Percentiles rank a stretch among this genome's conserved stretches.
phyloP scores from a whole-genome alignment of 2,888 invertebrate genomes.

The Oscheius sp. region DNA sequence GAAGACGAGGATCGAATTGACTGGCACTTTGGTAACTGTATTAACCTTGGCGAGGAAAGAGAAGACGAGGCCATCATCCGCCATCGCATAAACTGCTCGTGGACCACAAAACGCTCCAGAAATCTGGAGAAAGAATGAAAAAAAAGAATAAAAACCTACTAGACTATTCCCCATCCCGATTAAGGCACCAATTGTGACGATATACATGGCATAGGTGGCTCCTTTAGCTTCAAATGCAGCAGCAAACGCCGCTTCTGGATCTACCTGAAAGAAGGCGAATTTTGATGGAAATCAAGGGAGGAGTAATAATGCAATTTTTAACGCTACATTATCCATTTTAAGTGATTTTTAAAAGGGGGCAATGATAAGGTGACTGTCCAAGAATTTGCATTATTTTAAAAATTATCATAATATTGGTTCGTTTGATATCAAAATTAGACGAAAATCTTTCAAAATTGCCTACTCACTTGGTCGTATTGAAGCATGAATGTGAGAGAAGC shows the following conservation, averaged over 20 bases:
- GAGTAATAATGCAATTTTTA: too few species aligned
- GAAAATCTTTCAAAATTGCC: not conserved
- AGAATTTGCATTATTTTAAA: too few species aligned
- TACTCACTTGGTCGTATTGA: conserved; percentile 45
- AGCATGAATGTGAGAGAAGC: conserved; percentile 50
- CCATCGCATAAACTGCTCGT: conserved; percentile 53
- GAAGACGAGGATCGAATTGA: conserved; percentile 50
- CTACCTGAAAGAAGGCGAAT: conserved; percentile 31
- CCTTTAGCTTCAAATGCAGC: conserved; percentile 41
- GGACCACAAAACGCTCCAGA: conserved; percentile 47
- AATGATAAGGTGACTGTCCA: too few species aligned
- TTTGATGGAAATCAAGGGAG: not conserved
- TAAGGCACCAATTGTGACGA: conserved; percentile 44
- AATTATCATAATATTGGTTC: too few species aligned
- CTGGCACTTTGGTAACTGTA: conserved; percentile 42
- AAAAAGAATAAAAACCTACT: conserved; percentile 1
- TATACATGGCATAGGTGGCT: conserved; percentile 33
- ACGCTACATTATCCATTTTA: too few species aligned
- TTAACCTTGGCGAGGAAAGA: conserved; percentile 48
- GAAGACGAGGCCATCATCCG: conserved; percentile 53
- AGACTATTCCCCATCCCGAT: conserved; percentile 42
- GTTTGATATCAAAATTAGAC: not conserved
- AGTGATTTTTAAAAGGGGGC: too few species aligned
- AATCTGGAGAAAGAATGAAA: conserved; percentile 27
- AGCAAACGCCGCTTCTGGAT: conserved; percentile 40